These are phyloP conservation scores for Falco cherrug DNA, from an alignment of 2,797 vertebrate species.

Conservation along the genomic window DNA sequence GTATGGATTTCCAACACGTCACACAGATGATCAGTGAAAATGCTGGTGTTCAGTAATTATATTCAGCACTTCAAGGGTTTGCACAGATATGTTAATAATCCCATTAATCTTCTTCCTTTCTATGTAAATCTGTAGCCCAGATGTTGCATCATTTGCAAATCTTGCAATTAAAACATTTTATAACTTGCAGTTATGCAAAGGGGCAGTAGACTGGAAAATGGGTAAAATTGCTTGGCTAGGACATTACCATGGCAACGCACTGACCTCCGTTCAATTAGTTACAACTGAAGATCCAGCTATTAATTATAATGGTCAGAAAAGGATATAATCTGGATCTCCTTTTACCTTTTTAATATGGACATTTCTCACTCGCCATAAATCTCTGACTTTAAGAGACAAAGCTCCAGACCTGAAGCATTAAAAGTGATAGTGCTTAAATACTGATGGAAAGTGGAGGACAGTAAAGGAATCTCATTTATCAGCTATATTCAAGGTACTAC, in stretches of 20 bases:
- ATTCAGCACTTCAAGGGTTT: constrained; percentile 77
- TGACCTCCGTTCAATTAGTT: constrained; percentile 81
- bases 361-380: constrained; percentile 76
- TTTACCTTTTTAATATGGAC: constrained; percentile 75
- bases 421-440: constrained; percentile 67
- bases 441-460: constrained; percentile 60
- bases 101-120: constrained; percentile 84
- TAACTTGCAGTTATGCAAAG: constrained; percentile 77
- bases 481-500: constrained; percentile 59
- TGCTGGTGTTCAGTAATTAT: constrained; percentile 75
- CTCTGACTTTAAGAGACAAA: constrained; percentile 72
- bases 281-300: constrained; percentile 79
- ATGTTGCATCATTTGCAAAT: constrained; percentile 86
- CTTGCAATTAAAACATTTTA: constrained; percentile 82
- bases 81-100: constrained; percentile 82
- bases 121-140: constrained; percentile 82
- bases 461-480: constrained; percentile 69
- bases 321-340: constrained; percentile 72
- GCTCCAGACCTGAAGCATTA: constrained; percentile 54
- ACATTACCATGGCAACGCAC: constrained; percentile 81
- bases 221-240: constrained; percentile 80
- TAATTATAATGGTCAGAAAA: constrained; percentile 83
- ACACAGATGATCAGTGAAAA: constrained; percentile 52
- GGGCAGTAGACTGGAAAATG: constrained; percentile 83
- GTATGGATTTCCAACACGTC: neutral